A percentile compares a stretch with the other conserved stretches of the same genome.
phyloP scores from a whole-genome alignment of 2,113 vertebrate genomes.

The Choloepus hoffmanni region DNA sequence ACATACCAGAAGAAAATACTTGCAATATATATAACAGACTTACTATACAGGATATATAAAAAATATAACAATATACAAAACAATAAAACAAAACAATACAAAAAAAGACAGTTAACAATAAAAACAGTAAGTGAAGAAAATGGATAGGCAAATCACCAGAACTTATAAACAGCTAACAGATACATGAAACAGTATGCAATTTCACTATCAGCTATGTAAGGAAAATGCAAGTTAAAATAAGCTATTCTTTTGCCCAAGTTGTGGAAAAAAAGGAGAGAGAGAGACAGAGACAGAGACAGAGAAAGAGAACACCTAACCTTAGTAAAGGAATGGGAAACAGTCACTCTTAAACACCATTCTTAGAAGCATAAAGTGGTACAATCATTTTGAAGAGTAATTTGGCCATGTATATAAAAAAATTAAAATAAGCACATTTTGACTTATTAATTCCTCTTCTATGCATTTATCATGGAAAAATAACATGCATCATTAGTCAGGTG shows the following conservation, averaged over 20 bases:
- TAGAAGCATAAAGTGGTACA: not conserved
- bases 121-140: conserved; percentile 49
- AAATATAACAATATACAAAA: too few relatives aligned
- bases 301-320: not conserved
- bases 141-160: not conserved
- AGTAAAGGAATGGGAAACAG: not conserved
- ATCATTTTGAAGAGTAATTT: not conserved
- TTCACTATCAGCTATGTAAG: not conserved
- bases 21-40: not conserved
- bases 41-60: not conserved
- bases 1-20: conserved; percentile 28
- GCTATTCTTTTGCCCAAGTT: not conserved
- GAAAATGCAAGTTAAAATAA: not conserved
- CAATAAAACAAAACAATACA: conserved; percentile 25
- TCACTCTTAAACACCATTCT: not conserved
- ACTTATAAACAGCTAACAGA: not conserved
- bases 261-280: not conserved
- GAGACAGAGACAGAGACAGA: not conserved
- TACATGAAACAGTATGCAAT: not conserved
- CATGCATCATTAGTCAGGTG: not conserved
- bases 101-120: not conserved
- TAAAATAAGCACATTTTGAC: not conserved
- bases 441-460: not conserved
- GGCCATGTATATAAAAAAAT: not conserved
- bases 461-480: conserved; percentile 18